Percentiles rank a stretch among this genome's conserved stretches.
Conservation (phyloP, 2,888 invertebrate species). For the Dilophus febrilis region DNA sequence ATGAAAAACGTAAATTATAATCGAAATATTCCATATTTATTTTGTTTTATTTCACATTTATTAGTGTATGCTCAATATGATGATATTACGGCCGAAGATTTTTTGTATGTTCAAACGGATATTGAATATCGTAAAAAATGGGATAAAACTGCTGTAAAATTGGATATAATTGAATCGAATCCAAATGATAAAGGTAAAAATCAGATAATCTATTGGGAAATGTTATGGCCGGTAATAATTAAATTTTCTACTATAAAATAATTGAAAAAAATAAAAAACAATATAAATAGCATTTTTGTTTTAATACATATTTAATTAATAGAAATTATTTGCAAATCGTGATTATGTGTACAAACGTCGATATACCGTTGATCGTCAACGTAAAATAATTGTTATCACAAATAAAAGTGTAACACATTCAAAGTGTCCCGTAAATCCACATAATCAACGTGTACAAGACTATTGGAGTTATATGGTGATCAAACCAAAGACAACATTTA, state of each 20-base stretch:
- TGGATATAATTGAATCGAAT: constrained; percentile 52
- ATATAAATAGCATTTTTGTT: neutral
- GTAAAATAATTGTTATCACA: constrained; percentile 42
- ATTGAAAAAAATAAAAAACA: no score
- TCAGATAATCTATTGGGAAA: constrained; percentile 75
- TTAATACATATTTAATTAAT: constrained; percentile 11
- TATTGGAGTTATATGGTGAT: constrained; percentile 83
- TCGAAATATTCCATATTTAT: no score
- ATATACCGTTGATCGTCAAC: constrained; percentile 38
- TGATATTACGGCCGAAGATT: constrained; percentile 62
- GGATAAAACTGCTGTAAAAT: constrained; percentile 59
- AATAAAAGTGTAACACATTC: constrained; percentile 56
- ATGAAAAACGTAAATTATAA: no score
- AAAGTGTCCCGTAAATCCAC: constrained; percentile 43
- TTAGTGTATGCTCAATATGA: constrained; percentile 64
- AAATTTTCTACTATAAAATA: constrained; percentile 4
- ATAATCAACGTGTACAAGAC: constrained; percentile 55
- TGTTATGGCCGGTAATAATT: constrained; percentile 59
- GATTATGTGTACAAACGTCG: constrained; percentile 73
- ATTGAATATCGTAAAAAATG: constrained; percentile 58
- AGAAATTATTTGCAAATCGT: constrained; percentile 67
- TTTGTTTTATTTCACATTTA: no score
- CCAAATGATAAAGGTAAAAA: constrained; percentile 39
- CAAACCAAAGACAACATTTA: constrained; percentile 34
- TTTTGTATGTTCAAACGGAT: constrained; percentile 68